Evolutionary conservation across 1,140 invertebrate genomes (phyloP).

Genomic region (Atta texana): DNA sequence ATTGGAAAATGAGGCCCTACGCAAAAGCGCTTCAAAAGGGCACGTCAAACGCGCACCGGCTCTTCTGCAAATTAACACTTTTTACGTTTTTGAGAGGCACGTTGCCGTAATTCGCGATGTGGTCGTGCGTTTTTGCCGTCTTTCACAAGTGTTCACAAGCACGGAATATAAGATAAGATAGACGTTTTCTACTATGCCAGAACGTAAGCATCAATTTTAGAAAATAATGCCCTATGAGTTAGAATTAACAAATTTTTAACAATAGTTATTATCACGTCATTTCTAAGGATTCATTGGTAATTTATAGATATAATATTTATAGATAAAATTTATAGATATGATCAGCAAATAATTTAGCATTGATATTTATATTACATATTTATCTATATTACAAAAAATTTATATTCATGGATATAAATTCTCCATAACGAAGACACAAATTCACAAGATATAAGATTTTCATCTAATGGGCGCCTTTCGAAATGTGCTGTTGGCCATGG

Average conservation of each 20-base stretch:
- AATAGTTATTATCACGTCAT: not conserved
- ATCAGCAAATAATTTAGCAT: not conserved
- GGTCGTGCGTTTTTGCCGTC: slow-evolving; percentile 8
- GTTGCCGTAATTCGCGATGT: not conserved
- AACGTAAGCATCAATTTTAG: not conserved
- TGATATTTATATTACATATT: too few species aligned
- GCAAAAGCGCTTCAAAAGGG: slow-evolving; percentile 45
- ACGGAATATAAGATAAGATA: not conserved
- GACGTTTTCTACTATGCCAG: not conserved
- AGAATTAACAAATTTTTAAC: not conserved
- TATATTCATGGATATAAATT: not conserved
- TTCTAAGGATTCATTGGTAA: not conserved
- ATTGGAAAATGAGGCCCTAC: slow-evolving; percentile 45
- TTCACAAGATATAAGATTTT: slow-evolving; percentile 24
- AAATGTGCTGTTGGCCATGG: not conserved
- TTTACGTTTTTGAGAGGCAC: slow-evolving; percentile 20
- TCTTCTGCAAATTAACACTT: slow-evolving; percentile 49
- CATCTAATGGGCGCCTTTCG: slow-evolving; percentile 20
- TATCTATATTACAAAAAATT: not conserved
- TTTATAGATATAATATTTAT: not conserved
- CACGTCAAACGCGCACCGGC: slow-evolving; percentile 40
- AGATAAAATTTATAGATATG: too few species aligned
- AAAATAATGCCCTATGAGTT: not conserved
- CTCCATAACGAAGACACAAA: not conserved
- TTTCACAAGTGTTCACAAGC: slow-evolving; percentile 21